phyloP scores from a whole-genome alignment of 2,797 vertebrate species.

The Tolypeutes matacus region DNA sequence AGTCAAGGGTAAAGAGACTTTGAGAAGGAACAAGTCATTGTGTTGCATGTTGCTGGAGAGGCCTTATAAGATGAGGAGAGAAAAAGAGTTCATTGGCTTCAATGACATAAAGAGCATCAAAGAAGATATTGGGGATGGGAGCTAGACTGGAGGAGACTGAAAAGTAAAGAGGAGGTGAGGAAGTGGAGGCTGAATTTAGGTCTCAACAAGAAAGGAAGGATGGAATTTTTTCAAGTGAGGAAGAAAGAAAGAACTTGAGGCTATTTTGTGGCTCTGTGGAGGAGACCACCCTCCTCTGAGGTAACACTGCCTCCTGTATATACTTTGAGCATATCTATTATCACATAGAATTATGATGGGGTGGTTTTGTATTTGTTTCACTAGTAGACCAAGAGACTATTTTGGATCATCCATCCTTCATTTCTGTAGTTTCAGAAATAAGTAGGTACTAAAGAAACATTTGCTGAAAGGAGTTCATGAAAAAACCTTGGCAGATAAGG shows the following conservation, averaged over 20 bases:
- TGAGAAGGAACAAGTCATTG: neutral
- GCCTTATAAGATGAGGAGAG: neutral
- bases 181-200: neutral
- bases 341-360: neutral
- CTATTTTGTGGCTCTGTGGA: neutral
- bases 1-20: neutral
- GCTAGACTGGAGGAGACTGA: neutral
- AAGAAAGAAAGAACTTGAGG: neutral
- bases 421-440: conserved; percentile 29
- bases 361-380: neutral
- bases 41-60: neutral
- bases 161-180: neutral
- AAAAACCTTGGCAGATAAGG: neutral
- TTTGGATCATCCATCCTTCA: neutral
- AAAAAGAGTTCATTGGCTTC: neutral
- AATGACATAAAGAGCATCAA: neutral
- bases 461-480: neutral
- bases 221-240: neutral
- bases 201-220: neutral
- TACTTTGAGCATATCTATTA: neutral
- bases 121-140: neutral
- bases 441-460: neutral
- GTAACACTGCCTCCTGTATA: neutral
- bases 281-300: neutral
- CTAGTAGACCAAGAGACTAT: neutral